These are phyloP conservation scores for Limnephilus lunatus DNA, from an alignment of 2,888 invertebrate species.

Conservation along the genomic window DNA sequence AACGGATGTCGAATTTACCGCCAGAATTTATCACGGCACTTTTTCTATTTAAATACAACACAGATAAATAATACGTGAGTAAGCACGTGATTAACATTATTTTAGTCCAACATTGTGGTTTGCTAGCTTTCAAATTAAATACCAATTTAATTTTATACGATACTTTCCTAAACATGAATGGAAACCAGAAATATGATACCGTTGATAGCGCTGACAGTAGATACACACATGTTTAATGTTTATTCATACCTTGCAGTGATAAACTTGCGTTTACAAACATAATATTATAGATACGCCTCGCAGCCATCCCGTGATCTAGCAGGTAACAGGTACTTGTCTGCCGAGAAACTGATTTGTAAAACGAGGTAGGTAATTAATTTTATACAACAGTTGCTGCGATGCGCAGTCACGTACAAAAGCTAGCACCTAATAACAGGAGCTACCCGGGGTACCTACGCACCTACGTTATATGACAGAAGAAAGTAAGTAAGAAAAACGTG, in stretches of 20 bases:
- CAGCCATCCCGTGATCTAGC: not conserved
- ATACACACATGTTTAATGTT: not conserved
- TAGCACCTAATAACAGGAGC: not conserved
- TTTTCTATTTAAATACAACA: not conserved
- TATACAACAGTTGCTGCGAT: not conserved
- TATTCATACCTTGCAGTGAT: too few species aligned
- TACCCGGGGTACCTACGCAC: not conserved
- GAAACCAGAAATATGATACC: not conserved
- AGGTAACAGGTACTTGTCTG: not conserved
- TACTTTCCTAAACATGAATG: not conserved
- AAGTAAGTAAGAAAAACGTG: conserved; percentile 42
- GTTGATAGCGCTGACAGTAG: not conserved
- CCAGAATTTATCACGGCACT: not conserved
- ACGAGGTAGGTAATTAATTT: conserved; percentile 19
- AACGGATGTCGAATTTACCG: not conserved
- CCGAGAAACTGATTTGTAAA: conserved; percentile 18
- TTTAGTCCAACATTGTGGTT: not conserved
- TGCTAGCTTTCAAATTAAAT: conserved; percentile 2
- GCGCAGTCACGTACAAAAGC: conserved; percentile 19
- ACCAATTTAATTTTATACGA: conserved; percentile 2
- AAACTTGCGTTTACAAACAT: too few species aligned
- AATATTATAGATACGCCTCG: not conserved
- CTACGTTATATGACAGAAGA: conserved; percentile 26
- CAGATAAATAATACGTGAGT: not conserved
- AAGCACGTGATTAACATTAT: not conserved